Base-by-base conservation (phyloP, 1,140 invertebrate species). In the Lepidurus couesii region DNA sequence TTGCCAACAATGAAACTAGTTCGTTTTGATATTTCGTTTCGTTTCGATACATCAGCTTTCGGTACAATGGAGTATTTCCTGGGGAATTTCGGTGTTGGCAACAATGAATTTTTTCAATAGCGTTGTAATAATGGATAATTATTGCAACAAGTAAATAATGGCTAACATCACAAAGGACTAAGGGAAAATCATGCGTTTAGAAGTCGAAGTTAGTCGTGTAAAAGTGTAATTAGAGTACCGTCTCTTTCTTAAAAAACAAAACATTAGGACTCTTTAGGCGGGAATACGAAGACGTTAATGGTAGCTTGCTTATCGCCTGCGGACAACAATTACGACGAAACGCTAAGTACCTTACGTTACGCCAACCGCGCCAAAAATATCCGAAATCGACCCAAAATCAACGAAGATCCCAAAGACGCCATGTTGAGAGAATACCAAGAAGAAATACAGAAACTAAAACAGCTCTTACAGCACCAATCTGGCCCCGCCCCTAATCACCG, bases 281-380 rank as follows among this genome's bases (percentile, higher is more conserved):
- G 95, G 0, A 98, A 98, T 84, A 95, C 95, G 0, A 94, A 95
- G 83, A 98, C 96, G 0, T 84, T 97, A 42, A 98, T 98, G 95
- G 92, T 98, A 43, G 95, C 95, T 0, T 97, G 95, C 83, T 87
- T 98, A 0, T 95, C 94, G 53, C 95, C 95, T 1, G 92, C 94
- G 9, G 90, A 93, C 82, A 91, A 92, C 81, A 96, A 97, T 83
- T 95, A 92, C 80, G 94, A 97, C 80, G 96, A 98, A 85, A 95
- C 95, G 0, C 83, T 97, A 9, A 93, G 92, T 13, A 98, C 95
- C 0, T 84, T 98, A 7, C 87, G 94, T 78, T 95, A 93, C 84
- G 95, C 95, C 0, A 95, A 95, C 81, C 87, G 96, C 81, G 96
- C 95, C 7, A 95, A 97, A 84, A 96, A 95, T 83, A 98, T 98